A percentile compares a stretch with the other conserved stretches of the same genome.
Conservation (phyloP, 2,113 vertebrate species). For the Sinocyclocheilus rhinocerous region DNA sequence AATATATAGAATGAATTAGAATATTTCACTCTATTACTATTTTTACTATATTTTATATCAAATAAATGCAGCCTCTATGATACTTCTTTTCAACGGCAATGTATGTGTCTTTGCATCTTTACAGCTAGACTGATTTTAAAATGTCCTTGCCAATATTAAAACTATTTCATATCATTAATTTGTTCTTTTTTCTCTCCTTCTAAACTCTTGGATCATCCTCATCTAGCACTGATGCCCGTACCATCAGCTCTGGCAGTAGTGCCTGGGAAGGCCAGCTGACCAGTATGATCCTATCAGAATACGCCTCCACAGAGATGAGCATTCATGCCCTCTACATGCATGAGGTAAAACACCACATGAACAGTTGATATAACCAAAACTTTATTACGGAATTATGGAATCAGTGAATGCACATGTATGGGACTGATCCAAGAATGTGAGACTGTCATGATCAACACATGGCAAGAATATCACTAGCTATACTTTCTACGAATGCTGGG, state of each 20-base stretch:
- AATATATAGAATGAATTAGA: too few species aligned
- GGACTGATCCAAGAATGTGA: too few species aligned
- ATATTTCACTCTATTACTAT: too few species aligned
- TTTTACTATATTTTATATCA: neutral
- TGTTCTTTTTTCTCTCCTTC: neutral
- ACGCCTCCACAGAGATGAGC: slow-evolving; percentile 97
- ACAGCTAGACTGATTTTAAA: neutral
- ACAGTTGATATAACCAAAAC: neutral
- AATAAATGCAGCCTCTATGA: neutral
- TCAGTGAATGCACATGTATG: neutral
- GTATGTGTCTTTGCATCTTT: neutral
- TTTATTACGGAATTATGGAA: neutral
- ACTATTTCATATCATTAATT: neutral
- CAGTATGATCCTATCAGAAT: slow-evolving; percentile 93
- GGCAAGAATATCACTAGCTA: too few species aligned
- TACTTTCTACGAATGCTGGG: too few species aligned
- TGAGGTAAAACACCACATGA: slow-evolving; percentile 78
- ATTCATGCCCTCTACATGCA: slow-evolving; percentile 97
- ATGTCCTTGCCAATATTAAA: neutral
- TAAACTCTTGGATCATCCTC: neutral
- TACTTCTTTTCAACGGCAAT: neutral
- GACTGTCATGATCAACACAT: too few species aligned
- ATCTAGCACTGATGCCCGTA: slow-evolving; percentile 85
- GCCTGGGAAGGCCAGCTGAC: slow-evolving; percentile 94
- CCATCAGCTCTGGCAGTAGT: slow-evolving; percentile 92